Percentiles rank a stretch among this genome's conserved stretches.
Conservation (phyloP, 2,888 invertebrate genomes). For the Drosophila trichaetosa region DNA sequence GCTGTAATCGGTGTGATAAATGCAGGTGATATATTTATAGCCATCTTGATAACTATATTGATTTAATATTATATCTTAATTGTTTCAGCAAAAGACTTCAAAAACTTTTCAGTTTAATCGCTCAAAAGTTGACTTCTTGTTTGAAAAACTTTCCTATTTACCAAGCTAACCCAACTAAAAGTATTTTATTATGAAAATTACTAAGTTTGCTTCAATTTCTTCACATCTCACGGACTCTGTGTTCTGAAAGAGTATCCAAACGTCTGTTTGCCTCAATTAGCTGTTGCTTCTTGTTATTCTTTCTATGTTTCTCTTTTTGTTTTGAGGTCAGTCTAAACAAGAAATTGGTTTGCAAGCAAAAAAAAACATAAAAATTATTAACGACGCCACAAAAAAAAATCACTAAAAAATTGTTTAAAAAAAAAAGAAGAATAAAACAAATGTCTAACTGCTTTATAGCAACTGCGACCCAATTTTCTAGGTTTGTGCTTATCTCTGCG, state of each 20-base stretch:
- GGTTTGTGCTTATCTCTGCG: constrained; percentile 58
- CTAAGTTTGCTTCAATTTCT: neutral
- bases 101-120: neutral
- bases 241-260: neutral
- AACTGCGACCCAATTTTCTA: constrained; percentile 75
- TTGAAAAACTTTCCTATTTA: neutral
- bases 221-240: neutral
- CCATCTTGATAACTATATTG: neutral
- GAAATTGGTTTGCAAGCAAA: constrained; percentile 44
- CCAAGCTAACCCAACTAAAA: neutral
- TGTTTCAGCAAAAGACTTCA: too few species aligned
- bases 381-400: constrained; percentile 68
- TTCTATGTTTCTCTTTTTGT: constrained; percentile 22
- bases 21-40: neutral
- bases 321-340: constrained; percentile 72
- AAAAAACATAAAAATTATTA: constrained; percentile 59
- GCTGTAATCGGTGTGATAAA: neutral
- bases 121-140: neutral
- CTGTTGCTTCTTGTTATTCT: constrained; percentile 21
- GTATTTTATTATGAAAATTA: neutral
- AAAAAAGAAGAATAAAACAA: constrained; percentile 28
- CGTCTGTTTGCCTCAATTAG: neutral
- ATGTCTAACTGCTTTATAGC: constrained; percentile 72
- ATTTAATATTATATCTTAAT: neutral
- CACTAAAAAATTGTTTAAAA: constrained; percentile 51